These are phyloP conservation scores for Drosophila koepferae DNA, from an alignment of 2,888 invertebrate species.

Conservation along the genomic window DNA sequence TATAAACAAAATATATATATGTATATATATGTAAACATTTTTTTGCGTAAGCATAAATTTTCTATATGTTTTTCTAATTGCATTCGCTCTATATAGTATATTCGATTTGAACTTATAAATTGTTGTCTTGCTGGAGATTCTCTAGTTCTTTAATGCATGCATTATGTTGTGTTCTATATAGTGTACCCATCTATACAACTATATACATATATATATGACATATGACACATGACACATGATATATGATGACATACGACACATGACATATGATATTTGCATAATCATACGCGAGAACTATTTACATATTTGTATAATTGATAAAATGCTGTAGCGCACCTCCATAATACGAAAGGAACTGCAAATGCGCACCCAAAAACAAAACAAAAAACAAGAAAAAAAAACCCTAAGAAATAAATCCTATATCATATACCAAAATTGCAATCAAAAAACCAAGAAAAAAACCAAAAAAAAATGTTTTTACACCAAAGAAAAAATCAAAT, in stretches of 20 bases:
- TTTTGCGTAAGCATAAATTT: not conserved
- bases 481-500: slow-evolving; percentile 52
- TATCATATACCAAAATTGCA: slow-evolving; percentile 29
- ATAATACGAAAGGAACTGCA: slow-evolving; percentile 50
- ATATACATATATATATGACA: not conserved
- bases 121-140: not conserved
- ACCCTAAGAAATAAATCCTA: slow-evolving; percentile 1
- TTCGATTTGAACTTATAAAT: not conserved
- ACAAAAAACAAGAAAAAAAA: not conserved
- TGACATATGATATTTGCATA: slow-evolving; percentile 4
- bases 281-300: slow-evolving; percentile 5
- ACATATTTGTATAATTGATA: slow-evolving; percentile 9
- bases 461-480: slow-evolving; percentile 8
- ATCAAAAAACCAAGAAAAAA: not conserved
- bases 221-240: not conserved
- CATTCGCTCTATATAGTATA: not conserved
- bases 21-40: not conserved
- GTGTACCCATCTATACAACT: not conserved
- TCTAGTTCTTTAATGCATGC: slow-evolving; percentile 1
- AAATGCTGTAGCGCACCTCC: slow-evolving; percentile 31
- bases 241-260: not conserved
- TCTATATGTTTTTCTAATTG: not conserved
- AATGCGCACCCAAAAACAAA: slow-evolving; percentile 30
- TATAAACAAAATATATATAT: not conserved
- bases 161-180: not conserved